A percentile compares a stretch with the other conserved stretches of the same genome.
These are phyloP conservation scores for Spialia ferax DNA, from an alignment of 2,888 invertebrate genomes.

Conservation along the genomic window DNA sequence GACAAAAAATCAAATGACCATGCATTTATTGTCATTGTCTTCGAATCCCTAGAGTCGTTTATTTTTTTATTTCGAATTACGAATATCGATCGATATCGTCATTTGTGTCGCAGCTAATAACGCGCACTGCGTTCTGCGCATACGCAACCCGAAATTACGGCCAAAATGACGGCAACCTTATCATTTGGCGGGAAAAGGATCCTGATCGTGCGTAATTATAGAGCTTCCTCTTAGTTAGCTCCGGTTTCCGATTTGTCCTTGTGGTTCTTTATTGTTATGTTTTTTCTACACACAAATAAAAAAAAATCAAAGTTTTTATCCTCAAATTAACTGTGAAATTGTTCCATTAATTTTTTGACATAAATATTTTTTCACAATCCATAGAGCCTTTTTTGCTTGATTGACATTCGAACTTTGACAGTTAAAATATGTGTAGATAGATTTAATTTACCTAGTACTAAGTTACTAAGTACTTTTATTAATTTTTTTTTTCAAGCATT, in stretches of 20 bases:
- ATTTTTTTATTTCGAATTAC: slow-evolving; percentile 23
- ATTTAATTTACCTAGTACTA: no score
- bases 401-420: no score
- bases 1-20: not conserved
- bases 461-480: no score
- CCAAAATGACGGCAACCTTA: slow-evolving; percentile 73
- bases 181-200: slow-evolving; percentile 71
- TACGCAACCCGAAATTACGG: slow-evolving; percentile 71
- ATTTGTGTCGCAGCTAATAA: slow-evolving; percentile 40
- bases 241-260: not conserved
- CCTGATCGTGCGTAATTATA: slow-evolving; percentile 64
- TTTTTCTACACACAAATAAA: no score
- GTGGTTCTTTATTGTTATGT: no score
- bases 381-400: no score
- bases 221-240: slow-evolving; percentile 51
- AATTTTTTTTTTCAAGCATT: no score
- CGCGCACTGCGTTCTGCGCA: slow-evolving; percentile 75
- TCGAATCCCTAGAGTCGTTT: slow-evolving; percentile 26
- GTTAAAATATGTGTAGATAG: no score
- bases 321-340: no score
- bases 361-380: no score
- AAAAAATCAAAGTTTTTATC: no score
- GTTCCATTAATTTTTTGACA: no score
- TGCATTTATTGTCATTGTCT: slow-evolving; percentile 17
- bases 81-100: slow-evolving; percentile 36